Conservation (phyloP, 2,797 vertebrate species). For the Hapalemur alaotrensis region DNA sequence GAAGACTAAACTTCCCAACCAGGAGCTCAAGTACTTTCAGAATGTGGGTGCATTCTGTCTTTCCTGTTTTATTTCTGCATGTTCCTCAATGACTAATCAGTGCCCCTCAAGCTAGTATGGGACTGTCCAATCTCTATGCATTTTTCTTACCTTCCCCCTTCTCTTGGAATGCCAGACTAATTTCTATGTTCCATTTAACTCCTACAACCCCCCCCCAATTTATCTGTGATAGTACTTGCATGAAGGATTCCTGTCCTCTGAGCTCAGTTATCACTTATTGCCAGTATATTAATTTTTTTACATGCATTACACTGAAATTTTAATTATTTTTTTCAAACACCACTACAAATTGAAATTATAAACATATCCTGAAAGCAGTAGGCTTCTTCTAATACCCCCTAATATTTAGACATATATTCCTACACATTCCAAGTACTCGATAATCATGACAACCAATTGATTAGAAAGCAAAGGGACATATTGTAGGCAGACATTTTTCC, state of each 20-base stretch:
- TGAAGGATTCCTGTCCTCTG: not conserved
- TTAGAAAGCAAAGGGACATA: not conserved
- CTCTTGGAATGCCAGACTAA: not conserved
- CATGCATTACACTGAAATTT: not conserved
- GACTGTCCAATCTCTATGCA: not conserved
- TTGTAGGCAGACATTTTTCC: not conserved
- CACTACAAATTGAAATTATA: slow-evolving; percentile 35
- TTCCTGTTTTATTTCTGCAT: not conserved
- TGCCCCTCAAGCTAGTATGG: not conserved
- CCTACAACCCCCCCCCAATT: not conserved
- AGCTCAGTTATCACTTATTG: slow-evolving; percentile 40
- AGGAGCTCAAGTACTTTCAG: not conserved
- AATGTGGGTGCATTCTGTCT: not conserved
- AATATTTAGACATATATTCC: not conserved
- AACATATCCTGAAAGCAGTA: not conserved
- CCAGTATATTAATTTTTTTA: slow-evolving; percentile 34
- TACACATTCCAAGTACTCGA: not conserved
- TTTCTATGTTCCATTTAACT: not conserved
- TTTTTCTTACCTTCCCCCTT: not conserved
- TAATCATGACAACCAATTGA: not conserved
- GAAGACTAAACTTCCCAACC: not conserved
- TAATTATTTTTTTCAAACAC: slow-evolving; percentile 28
- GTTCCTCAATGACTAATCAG: not conserved
- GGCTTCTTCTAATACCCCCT: not conserved
- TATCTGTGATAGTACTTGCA: not conserved